Base-by-base conservation (phyloP, 2,888 invertebrate species). In the Pheosia gnoma region DNA sequence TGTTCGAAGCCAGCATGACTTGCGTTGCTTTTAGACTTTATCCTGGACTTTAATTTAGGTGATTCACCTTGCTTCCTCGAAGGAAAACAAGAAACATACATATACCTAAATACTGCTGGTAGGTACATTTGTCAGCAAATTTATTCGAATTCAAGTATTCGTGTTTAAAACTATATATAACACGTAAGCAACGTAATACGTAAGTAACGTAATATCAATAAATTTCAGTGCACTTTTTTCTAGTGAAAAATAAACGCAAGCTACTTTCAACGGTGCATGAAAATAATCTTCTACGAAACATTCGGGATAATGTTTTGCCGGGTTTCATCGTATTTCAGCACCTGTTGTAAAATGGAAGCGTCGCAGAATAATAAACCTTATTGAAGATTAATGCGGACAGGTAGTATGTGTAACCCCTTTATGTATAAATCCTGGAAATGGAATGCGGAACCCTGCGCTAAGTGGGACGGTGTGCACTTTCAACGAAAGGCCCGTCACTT, bases 371-470 rank as follows among this genome's bases (percentile, higher is more conserved):
- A 52, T 47, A 37, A 53, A 37, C 53, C 52, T n/a, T 65, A 61
- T 66, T 66, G 57, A 45, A 63, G 68, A 68, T 65, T 52, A 36
- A 36, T 36, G 8, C 36, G 6, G 52, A 52, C 4, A 51, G 9
- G 43, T 52, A 36, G 36, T 36, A 43, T 43, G 2, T 43, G 10
- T 43, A 43, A 62, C 60, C 25, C 25, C 25, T 25, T 61, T 58
- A 56, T 62, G 13, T 64, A 62, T 69, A 64, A 71, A 63, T 63
- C 66, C 60, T 67, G 63, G 59, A 47, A 59, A 10, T 63, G 78
- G 83, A 81, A 86, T 76, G 84, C 84, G 85, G 85, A 86, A 86
- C 69, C 67, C 52, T 59, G 51, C 43, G 58, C 57, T 57, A 82
- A 79, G 65, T 79, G 71, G 81, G 78, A 66, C 81, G 76, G 67